These are phyloP conservation scores for Leistus spinibarbis DNA, from an alignment of 2,888 invertebrate genomes.

Conservation along the genomic window DNA sequence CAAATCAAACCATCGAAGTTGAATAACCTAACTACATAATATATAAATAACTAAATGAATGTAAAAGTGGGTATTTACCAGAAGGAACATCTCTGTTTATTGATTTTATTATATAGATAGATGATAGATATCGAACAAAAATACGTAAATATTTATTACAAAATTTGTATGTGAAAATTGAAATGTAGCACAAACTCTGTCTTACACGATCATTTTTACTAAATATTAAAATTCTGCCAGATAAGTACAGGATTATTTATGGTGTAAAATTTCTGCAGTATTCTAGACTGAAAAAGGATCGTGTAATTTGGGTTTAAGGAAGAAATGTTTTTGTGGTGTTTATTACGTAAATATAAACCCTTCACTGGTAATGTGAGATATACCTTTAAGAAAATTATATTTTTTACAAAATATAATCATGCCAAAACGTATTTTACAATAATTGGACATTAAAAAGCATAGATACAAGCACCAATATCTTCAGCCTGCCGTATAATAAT, in stretches of 20 bases:
- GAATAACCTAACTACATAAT: neutral
- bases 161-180: constrained; percentile 3
- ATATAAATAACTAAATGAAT: constrained; percentile 4
- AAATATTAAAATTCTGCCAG: neutral
- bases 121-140: neutral
- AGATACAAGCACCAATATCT: too few species aligned
- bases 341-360: neutral
- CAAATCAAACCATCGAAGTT: neutral
- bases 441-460: too few species aligned
- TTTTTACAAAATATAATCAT: too few species aligned
- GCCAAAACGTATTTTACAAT: too few species aligned
- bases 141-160: constrained; percentile 2
- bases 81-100: neutral
- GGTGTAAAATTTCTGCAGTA: too few species aligned
- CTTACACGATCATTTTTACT: neutral
- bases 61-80: constrained; percentile 2
- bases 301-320: neutral
- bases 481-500: too few species aligned
- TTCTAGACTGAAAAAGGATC: neutral
- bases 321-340: neutral
- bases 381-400: too few species aligned
- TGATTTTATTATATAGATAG: neutral
- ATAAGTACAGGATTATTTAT: too few species aligned
- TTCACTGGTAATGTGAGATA: neutral
- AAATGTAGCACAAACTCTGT: neutral